These are phyloP conservation scores for Fregetta grallaria DNA, from an alignment of 2,113 vertebrate species.

Conservation along the genomic window DNA sequence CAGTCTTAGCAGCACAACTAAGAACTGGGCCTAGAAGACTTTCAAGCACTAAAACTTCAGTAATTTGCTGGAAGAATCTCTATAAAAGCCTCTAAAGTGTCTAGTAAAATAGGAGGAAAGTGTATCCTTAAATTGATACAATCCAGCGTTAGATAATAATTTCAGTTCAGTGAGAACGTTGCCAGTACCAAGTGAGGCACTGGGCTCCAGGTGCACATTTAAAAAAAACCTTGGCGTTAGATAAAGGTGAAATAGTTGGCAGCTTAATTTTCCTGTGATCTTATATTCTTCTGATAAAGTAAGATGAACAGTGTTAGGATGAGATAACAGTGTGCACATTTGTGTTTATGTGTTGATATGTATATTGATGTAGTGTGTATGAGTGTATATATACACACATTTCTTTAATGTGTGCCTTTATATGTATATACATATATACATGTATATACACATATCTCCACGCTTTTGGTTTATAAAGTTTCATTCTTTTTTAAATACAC, in stretches of 20 bases:
- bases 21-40: not conserved
- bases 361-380: not conserved
- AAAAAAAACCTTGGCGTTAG: not conserved
- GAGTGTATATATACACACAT: not conserved
- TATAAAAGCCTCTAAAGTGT: not conserved
- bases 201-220: not conserved
- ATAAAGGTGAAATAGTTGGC: not conserved
- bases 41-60: not conserved
- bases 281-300: not conserved
- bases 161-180: not conserved
- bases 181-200: not conserved
- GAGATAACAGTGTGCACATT: not conserved
- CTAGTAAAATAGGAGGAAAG: not conserved
- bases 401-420: not conserved
- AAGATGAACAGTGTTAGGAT: not conserved
- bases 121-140: not conserved
- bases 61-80: not conserved
- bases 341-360: not conserved
- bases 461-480: not conserved
- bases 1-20: not conserved
- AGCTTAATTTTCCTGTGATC: not conserved
- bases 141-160: not conserved
- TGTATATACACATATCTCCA: fast-evolving
- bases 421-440: fast-evolving
- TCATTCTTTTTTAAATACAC: not conserved